phyloP scores from a whole-genome alignment of 2,888 invertebrate species.

The Orthosia gracilis region DNA sequence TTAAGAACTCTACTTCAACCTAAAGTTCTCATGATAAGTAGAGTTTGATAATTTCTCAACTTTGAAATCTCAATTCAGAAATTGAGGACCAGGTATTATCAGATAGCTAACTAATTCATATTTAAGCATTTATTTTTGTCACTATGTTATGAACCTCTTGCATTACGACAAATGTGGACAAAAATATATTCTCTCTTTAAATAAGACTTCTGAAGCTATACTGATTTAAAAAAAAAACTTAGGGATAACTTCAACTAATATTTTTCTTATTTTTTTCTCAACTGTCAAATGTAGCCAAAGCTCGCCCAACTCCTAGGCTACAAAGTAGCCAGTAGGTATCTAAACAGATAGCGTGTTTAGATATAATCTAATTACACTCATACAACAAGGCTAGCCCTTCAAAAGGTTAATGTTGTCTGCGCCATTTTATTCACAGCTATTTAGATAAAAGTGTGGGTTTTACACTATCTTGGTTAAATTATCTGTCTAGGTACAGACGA shows the following conservation, averaged over 20 bases:
- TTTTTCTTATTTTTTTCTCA: neutral
- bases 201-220: too few relatives aligned
- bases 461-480: slow-evolving; percentile 42
- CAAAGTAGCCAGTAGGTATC: slow-evolving; percentile 2
- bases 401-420: slow-evolving; percentile 72
- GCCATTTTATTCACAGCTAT: slow-evolving; percentile 55
- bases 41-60: neutral
- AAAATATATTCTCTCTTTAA: too few relatives aligned
- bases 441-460: slow-evolving; percentile 59
- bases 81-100: too few relatives aligned
- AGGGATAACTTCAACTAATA: too few relatives aligned
- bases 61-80: neutral
- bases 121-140: too few relatives aligned
- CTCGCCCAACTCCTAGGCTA: slow-evolving; percentile 1
- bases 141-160: too few relatives aligned
- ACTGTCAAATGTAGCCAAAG: neutral
- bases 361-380: slow-evolving; percentile 61
- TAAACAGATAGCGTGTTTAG: slow-evolving; percentile 54
- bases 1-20: too few relatives aligned
- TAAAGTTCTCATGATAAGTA: neutral
- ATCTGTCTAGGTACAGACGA: slow-evolving; percentile 24
- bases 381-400: slow-evolving; percentile 40
- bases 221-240: too few relatives aligned
- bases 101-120: too few relatives aligned
- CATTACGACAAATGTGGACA: too few relatives aligned